These are phyloP conservation scores for Poeciliopsis gracilis DNA, from an alignment of 2,797 vertebrate species.

Conservation along the genomic window DNA sequence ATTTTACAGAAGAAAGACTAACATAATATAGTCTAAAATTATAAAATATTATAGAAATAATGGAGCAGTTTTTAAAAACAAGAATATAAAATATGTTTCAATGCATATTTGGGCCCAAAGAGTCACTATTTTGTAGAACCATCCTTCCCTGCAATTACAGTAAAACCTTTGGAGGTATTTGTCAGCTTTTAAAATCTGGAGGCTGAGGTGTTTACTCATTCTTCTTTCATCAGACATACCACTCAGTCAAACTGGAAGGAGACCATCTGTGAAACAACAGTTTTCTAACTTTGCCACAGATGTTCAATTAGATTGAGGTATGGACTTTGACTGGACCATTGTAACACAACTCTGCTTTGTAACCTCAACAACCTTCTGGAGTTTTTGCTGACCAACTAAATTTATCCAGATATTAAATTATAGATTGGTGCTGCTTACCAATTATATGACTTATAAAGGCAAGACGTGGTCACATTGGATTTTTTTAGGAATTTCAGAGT, in stretches of 20 bases:
- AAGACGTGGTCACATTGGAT: background rate
- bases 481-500: background rate
- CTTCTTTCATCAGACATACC: background rate
- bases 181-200: background rate
- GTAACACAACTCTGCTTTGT: background rate
- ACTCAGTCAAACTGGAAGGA: background rate
- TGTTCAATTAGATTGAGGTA: background rate
- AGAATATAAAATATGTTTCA: background rate
- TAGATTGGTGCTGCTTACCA: background rate
- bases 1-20: background rate
- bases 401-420: background rate
- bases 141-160: background rate
- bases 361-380: background rate
- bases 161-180: background rate
- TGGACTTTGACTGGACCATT: background rate
- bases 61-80: background rate
- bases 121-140: background rate
- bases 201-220: background rate
- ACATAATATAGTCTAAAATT: background rate
- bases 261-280: background rate
- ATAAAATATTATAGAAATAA: slow-evolving; percentile 27
- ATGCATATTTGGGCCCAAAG: background rate
- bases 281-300: background rate
- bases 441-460: background rate
- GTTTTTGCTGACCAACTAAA: background rate